Conservation (phyloP, 2,888 invertebrate species). For the Folsomia candida region DNA sequence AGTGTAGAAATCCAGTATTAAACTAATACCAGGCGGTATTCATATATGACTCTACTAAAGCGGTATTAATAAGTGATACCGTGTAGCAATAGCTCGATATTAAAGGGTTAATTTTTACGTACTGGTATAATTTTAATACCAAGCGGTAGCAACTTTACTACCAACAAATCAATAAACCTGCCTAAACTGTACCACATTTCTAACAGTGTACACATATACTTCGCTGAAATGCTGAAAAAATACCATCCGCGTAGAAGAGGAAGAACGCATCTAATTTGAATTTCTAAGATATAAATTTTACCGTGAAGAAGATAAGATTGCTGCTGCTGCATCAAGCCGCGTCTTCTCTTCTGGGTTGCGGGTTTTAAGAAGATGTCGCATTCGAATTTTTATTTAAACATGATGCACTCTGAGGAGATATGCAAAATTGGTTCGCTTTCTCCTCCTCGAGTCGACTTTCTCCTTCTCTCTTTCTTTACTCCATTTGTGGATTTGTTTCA, state of each 20-base stretch:
- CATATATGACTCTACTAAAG: no score
- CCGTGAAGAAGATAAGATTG: neutral
- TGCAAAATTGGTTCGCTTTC: slow-evolving; percentile 14
- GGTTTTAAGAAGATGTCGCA: neutral
- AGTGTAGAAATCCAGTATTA: no score
- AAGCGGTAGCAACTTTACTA: no score
- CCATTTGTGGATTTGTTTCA: slow-evolving; percentile 20
- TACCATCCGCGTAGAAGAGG: neutral
- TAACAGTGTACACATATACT: no score
- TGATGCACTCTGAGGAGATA: neutral
- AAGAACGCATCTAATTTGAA: slow-evolving; percentile 13
- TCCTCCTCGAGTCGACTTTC: neutral
- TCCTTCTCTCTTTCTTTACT: neutral
- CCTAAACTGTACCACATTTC: neutral
- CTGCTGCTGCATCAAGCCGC: neutral
- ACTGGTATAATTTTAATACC: no score
- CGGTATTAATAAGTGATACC: no score
- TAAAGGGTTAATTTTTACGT: no score
- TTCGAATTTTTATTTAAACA: neutral
- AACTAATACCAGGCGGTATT: no score
- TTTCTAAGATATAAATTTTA: slow-evolving; percentile 8
- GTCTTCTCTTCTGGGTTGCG: neutral
- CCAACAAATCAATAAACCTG: no score
- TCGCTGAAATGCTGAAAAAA: neutral
- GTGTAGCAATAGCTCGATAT: no score